A percentile compares a stretch with the other conserved stretches of the same genome.
These are phyloP conservation scores for Lamellibrachia columna DNA, from an alignment of 2,888 invertebrate genomes.

Conservation along the genomic window DNA sequence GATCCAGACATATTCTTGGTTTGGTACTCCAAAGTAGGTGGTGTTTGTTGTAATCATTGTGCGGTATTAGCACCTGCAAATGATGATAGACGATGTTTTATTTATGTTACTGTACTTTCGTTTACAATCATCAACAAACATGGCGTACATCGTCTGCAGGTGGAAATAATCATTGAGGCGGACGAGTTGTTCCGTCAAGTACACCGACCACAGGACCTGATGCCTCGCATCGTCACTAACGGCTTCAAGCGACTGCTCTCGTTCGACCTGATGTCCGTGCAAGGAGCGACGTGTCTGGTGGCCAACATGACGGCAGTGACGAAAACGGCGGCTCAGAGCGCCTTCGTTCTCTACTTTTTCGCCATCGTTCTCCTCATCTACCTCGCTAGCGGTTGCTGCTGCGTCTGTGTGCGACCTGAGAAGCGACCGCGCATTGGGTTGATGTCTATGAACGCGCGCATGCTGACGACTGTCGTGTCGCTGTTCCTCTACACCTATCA, in stretches of 20 bases:
- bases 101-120: too few relatives aligned
- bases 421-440: slow-evolving; percentile 26
- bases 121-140: too few relatives aligned
- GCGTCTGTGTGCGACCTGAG: slow-evolving; percentile 22
- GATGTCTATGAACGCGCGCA: slow-evolving; percentile 21
- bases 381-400: slow-evolving; percentile 26
- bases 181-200: slow-evolving; percentile 13
- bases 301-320: slow-evolving; percentile 18
- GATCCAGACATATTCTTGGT: too few relatives aligned
- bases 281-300: slow-evolving; percentile 13
- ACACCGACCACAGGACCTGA: slow-evolving; percentile 21
- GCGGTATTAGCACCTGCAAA: too few relatives aligned
- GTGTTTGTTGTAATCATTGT: too few relatives aligned
- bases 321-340: slow-evolving; percentile 13
- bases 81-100: too few relatives aligned
- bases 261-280: slow-evolving; percentile 18
- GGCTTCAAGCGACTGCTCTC: slow-evolving; percentile 21
- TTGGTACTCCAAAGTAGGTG: too few relatives aligned
- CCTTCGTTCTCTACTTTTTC: slow-evolving; percentile 28
- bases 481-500: slow-evolving; percentile 36
- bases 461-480: slow-evolving; percentile 28
- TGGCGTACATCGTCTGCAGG: slow-evolving; percentile 27
- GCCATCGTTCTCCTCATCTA: slow-evolving; percentile 27
- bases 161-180: slow-evolving; percentile 21
- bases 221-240: not conserved